A percentile compares a stretch with the other conserved stretches of the same genome.
Conservation (phyloP, 2,113 vertebrate species). For the Gobiocypris rarus region DNA sequence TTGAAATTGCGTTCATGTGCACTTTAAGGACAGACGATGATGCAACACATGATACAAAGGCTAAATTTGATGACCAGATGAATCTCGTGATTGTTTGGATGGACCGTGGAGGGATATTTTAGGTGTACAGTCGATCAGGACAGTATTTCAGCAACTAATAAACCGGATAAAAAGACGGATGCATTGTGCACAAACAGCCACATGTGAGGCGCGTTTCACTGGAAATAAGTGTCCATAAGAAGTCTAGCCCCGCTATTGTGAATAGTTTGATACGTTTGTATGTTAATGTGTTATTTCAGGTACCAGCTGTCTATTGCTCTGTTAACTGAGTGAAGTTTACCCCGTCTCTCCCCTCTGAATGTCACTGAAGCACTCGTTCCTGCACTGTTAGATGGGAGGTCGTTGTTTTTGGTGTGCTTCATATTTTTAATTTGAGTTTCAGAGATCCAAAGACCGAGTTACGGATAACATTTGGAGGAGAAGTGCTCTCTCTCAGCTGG, state of each 20-base stretch:
- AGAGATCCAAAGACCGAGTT: background rate
- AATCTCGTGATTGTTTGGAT: background rate
- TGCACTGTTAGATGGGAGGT: slow-evolving; percentile 31
- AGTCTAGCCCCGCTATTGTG: background rate
- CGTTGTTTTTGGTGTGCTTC: background rate
- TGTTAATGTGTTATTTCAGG: slow-evolving; percentile 6
- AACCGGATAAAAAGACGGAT: background rate
- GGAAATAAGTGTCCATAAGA: background rate
- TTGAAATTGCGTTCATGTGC: slow-evolving; percentile 49
- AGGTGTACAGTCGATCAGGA: too few relatives aligned
- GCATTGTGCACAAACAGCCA: background rate
- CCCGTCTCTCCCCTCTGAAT: background rate
- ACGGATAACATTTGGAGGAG: background rate
- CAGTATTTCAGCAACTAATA: background rate
- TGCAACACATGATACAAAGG: background rate
- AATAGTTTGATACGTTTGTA: background rate
- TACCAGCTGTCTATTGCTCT: background rate
- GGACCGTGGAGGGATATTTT: too few relatives aligned
- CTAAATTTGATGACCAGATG: slow-evolving; percentile 9
- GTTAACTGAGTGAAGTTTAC: background rate
- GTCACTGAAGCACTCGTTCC: slow-evolving; percentile 37
- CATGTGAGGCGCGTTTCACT: background rate
- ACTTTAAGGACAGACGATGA: slow-evolving; percentile 52
- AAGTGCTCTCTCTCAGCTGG: slow-evolving; percentile 5
- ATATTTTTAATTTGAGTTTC: slow-evolving; percentile 20